Evolutionary conservation across 2,888 invertebrate genomes (phyloP).

Genomic region (Epinotia bilunana): DNA sequence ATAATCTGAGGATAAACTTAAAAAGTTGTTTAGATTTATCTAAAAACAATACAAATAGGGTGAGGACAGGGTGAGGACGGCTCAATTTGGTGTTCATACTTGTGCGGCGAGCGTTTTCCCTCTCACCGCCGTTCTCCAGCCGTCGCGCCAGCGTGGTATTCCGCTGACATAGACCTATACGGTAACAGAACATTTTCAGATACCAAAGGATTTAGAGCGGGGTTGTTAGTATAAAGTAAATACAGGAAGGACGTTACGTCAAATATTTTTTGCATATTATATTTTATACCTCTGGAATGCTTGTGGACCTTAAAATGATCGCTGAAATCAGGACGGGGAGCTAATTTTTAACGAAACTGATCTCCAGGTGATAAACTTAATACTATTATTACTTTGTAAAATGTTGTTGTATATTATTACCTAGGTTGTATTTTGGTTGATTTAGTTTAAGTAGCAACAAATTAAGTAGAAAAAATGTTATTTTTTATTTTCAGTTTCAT

Average conservation of each 20-base stretch:
- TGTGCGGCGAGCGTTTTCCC: not conserved
- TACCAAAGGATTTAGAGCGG: not conserved
- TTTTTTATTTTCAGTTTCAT: not conserved
- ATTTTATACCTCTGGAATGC: slow-evolving; percentile 3
- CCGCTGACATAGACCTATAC: not conserved
- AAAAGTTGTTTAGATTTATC: not conserved
- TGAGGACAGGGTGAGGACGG: too few relatives aligned
- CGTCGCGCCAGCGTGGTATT: not conserved
- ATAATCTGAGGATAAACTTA: not conserved
- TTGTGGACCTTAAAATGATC: not conserved
- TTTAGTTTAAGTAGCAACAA: slow-evolving; percentile 12
- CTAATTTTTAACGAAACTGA: not conserved
- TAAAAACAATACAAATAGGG: too few relatives aligned
- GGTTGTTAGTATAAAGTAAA: not conserved
- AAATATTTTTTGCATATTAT: slow-evolving; percentile 17
- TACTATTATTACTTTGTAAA: slow-evolving; percentile 4
- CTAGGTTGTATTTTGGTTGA: slow-evolving; percentile 12
- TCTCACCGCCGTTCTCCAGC: not conserved
- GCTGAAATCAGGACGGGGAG: not conserved
- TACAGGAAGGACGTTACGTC: slow-evolving; percentile 1
- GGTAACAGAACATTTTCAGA: slow-evolving; percentile 3
- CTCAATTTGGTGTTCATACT: not conserved
- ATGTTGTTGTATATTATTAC: slow-evolving; percentile 14
- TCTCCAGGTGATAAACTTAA: not conserved
- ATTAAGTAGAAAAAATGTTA: not conserved